Evolutionary conservation across 64 coral and sea anemone genomes (phyloP).

Genomic region (Cladopsammia gracilis): DNA sequence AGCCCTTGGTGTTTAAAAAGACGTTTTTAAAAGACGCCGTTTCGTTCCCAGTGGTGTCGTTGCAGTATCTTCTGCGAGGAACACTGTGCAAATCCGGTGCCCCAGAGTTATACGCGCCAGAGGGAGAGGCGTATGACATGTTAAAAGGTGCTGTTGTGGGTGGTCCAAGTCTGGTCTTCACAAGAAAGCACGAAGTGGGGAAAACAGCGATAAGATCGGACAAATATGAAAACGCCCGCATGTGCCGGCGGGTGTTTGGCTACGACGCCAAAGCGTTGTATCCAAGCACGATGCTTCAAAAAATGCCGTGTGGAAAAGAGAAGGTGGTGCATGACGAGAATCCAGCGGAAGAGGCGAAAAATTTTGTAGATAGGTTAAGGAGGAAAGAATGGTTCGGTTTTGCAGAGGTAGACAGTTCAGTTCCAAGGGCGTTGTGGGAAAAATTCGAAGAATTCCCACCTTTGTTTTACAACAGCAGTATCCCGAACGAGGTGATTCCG

Average conservation of each 20-base stretch:
- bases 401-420: conserved; percentile 51
- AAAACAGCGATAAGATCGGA: conserved; percentile 32
- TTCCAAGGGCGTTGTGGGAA: not conserved
- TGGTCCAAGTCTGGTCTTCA: conserved; percentile 53
- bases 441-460: conserved; percentile 51
- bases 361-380: not conserved
- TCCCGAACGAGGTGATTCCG: conserved; percentile 4
- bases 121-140: conserved; percentile 9
- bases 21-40: conserved; percentile 61
- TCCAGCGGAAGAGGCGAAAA: not conserved
- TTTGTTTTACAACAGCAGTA: conserved; percentile 12
- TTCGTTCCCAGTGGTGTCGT: conserved; percentile 10
- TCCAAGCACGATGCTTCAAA: conserved; percentile 1
- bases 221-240: conserved; percentile 4
- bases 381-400: not conserved
- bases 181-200: conserved; percentile 18
- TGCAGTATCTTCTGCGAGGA: conserved; percentile 49
- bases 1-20: conserved; percentile 43
- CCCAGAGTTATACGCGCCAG: conserved; percentile 25
- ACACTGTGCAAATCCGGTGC: not conserved
- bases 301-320: conserved; percentile 61
- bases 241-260: conserved; percentile 26
- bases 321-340: not conserved
- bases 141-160: conserved; percentile 35
- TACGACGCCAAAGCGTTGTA: conserved; percentile 60